Percentiles rank a stretch among this genome's conserved stretches.
phyloP scores from a whole-genome alignment of 2,888 invertebrate genomes.

The Tetragnatha montana region DNA sequence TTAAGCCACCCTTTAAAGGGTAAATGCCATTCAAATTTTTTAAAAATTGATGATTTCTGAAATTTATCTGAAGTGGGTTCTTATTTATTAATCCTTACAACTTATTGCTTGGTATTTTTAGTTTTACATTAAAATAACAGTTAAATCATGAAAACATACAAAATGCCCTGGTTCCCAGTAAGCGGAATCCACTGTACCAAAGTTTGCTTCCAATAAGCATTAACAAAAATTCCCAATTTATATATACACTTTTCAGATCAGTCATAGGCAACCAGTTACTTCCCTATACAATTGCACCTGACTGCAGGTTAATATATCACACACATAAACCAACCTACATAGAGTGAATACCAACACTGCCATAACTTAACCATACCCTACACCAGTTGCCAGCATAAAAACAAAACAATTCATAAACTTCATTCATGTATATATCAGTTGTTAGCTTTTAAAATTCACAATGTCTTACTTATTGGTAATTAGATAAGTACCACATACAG shows the following conservation, averaged over 20 bases:
- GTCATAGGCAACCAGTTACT: background rate
- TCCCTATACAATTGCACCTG: background rate
- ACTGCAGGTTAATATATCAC: background rate
- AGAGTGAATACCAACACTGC: background rate
- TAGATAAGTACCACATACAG: conserved; percentile 3
- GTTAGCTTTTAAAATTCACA: no score
- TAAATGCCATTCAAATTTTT: no score
- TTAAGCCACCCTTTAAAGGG: no score
- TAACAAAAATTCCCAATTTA: background rate
- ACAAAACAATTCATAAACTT: background rate
- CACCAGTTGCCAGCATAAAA: background rate
- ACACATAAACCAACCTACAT: background rate
- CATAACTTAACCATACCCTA: background rate
- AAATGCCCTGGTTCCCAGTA: no score
- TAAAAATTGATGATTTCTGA: no score
- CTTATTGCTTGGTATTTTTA: no score
- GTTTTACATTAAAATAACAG: no score
- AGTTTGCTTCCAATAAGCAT: background rate
- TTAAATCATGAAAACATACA: no score
- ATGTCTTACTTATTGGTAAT: background rate
- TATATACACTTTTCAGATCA: background rate
- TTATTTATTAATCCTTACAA: no score
- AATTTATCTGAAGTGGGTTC: no score
- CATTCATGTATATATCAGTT: background rate
- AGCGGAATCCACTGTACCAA: background rate